phyloP scores from a whole-genome alignment of 2,888 invertebrate species.

The Troides helena region DNA sequence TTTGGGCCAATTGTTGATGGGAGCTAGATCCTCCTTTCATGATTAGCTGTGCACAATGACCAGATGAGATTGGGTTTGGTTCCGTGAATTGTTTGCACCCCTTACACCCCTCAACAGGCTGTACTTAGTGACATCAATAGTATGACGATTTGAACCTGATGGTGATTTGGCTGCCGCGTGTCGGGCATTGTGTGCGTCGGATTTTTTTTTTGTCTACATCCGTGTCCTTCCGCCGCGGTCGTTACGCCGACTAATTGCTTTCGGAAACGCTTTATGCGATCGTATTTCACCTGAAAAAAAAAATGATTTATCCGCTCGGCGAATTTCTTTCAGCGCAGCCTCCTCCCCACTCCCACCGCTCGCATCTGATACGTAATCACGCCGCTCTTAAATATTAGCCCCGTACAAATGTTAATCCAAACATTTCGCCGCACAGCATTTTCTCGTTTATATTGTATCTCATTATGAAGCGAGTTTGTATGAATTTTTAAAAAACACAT shows the following conservation, averaged over 20 bases:
- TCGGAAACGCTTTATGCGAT: constrained; percentile 78
- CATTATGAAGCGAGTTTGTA: neutral
- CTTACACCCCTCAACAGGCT: neutral
- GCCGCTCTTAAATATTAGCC: constrained; percentile 17
- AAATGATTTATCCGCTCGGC: constrained; percentile 69
- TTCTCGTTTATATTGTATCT: constrained; percentile 5
- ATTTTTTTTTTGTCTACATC: constrained; percentile 46
- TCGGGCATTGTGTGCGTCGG: constrained; percentile 27
- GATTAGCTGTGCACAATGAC: too few relatives aligned
- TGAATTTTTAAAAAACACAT: constrained; percentile 7
- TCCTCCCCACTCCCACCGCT: neutral
- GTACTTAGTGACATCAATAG: neutral
- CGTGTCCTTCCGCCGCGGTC: constrained; percentile 63
- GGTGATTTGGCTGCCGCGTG: constrained; percentile 27
- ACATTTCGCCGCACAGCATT: neutral
- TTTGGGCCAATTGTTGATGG: too few relatives aligned
- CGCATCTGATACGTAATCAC: constrained; percentile 33
- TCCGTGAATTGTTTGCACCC: too few relatives aligned
- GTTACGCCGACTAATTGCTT: constrained; percentile 77
- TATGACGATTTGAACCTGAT: neutral
- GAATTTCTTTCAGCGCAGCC: constrained; percentile 57
- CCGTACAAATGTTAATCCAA: constrained; percentile 2
- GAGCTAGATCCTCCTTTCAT: too few relatives aligned
- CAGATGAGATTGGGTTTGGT: too few relatives aligned
- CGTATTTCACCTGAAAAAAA: constrained; percentile 71